Percentiles rank a stretch among this genome's conserved stretches.
Evolutionary conservation across 2,888 invertebrate species (phyloP).

Genomic region (Plagodis dolabraria): DNA sequence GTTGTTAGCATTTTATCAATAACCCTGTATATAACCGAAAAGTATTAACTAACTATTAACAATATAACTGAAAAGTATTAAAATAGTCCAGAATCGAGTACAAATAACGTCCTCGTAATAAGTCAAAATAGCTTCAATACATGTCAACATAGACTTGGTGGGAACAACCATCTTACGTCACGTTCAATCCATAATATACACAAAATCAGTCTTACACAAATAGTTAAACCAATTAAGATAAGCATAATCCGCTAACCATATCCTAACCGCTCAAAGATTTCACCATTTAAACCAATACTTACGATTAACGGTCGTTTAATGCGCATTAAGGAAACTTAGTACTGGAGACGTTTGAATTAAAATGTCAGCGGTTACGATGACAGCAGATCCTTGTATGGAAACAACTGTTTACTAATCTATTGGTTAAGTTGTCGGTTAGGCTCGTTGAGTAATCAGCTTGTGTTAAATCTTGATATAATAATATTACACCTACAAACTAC

Average conservation of each 20-base stretch:
- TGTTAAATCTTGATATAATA: background rate
- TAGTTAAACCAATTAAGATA: conserved; percentile 5
- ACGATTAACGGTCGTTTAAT: conserved; percentile 20
- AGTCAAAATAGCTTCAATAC: too few relatives aligned
- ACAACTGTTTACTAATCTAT: conserved; percentile 21
- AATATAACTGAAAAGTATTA: too few relatives aligned
- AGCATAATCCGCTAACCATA: background rate
- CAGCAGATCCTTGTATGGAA: conserved; percentile 27
- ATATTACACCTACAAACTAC: background rate
- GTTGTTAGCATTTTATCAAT: too few relatives aligned
- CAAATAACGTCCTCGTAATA: too few relatives aligned
- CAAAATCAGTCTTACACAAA: background rate
- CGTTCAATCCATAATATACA: background rate
- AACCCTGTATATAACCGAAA: too few relatives aligned
- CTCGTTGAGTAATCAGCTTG: conserved; percentile 25
- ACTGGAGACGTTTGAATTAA: conserved; percentile 42
- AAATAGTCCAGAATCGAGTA: too few relatives aligned
- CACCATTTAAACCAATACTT: conserved; percentile 10
- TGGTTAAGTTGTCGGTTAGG: conserved; percentile 16
- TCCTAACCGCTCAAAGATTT: conserved; percentile 2
- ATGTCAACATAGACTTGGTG: too few relatives aligned
- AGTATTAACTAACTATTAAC: too few relatives aligned
- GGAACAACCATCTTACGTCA: too few relatives aligned
- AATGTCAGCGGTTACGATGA: conserved; percentile 42
- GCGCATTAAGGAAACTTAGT: conserved; percentile 24